A percentile compares a stretch with the other conserved stretches of the same genome.
These are phyloP conservation scores for Heliopora coerulea DNA, from an alignment of 92 coral and sea anemone genomes.

Conservation along the genomic window DNA sequence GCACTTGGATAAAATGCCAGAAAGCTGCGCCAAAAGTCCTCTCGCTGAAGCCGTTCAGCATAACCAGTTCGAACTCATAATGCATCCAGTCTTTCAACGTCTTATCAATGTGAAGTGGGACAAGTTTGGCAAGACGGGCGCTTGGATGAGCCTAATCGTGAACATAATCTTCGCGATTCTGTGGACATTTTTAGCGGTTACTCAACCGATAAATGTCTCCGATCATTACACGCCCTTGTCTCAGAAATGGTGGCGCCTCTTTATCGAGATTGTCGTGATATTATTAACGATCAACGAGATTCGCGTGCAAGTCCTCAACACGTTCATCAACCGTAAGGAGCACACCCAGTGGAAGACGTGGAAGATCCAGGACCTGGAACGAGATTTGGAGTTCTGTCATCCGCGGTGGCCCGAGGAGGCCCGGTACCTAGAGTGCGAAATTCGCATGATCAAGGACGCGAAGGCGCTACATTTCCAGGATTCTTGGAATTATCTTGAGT, in stretches of 20 bases:
- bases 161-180: conserved; percentile 73
- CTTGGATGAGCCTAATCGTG: conserved; percentile 75
- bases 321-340: conserved; percentile 74
- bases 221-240: conserved; percentile 64
- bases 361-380: conserved; percentile 75
- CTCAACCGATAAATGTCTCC: conserved; percentile 56
- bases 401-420: conserved; percentile 99
- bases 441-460: conserved; percentile 62
- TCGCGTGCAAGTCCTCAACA: conserved; percentile 68
- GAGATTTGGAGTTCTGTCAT: conserved; percentile 85
- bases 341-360: conserved; percentile 80
- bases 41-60: conserved; percentile 81
- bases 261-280: conserved; percentile 57
- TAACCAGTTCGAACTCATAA: conserved; percentile 91
- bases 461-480: conserved; percentile 81
- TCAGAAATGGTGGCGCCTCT: conserved; percentile 82
- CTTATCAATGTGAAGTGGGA: conserved; percentile 91
- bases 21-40: conserved; percentile 89
- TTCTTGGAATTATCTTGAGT: conserved; percentile 89
- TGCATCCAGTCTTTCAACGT: conserved; percentile 97
- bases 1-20: conserved; percentile 76
- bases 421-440: conserved; percentile 84
- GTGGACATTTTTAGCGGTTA: conserved; percentile 90
- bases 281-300: conserved; percentile 77
- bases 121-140: conserved; percentile 79